Base-by-base conservation (phyloP, 2,888 invertebrate genomes). In the Homarus gammarus region DNA sequence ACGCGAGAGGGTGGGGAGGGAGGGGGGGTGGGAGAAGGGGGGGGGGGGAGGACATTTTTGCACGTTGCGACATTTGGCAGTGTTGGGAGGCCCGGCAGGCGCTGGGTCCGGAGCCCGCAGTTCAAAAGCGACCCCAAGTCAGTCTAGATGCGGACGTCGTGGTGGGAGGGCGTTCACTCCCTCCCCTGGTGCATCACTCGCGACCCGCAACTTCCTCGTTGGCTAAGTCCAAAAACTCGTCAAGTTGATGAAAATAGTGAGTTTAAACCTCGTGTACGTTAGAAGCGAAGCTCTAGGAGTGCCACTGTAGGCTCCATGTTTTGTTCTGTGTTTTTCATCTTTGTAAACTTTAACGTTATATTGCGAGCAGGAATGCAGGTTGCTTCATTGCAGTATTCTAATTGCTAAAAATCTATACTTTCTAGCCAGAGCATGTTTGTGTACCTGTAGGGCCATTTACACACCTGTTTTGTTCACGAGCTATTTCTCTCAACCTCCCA, bases 341-440 rank as follows among this genome's bases (percentile, higher is more conserved):
- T 40, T 49, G 38, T 22, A 73, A 40, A 40, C 38, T 12, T 40
- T 49, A 31, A 49, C 31, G n/a, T 49, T 38, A 31, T 77, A 15
- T 31, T 64, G 64, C 31, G 64, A 64, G 22, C 64, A 22, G 31
- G 5, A 27, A 27, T 27, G 6, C 27, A 44, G 49, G 75, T 77
- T 77, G 44, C 40, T 49, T 77, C 75, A 77, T 77, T 77, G 75
- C 75, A 77, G 75, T 77, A 49, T 77, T 77, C 75, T 77, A 49
- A 49, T 40, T 77, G 75, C 31, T 40, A 77, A 31, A n/a, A 38
- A 27, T 18, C 31, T 18, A 5, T 27, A 10, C 18, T 64, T 27
- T 22, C 64, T 64, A 10, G 18, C 22, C 22, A 6, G 22, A 64
- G 6, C 6, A 5, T 27, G n/a, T 64, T 27, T 10, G n/a, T 3